Evolutionary conservation across 2,113 vertebrate genomes (phyloP).

Genomic region (Aramus guarauna): DNA sequence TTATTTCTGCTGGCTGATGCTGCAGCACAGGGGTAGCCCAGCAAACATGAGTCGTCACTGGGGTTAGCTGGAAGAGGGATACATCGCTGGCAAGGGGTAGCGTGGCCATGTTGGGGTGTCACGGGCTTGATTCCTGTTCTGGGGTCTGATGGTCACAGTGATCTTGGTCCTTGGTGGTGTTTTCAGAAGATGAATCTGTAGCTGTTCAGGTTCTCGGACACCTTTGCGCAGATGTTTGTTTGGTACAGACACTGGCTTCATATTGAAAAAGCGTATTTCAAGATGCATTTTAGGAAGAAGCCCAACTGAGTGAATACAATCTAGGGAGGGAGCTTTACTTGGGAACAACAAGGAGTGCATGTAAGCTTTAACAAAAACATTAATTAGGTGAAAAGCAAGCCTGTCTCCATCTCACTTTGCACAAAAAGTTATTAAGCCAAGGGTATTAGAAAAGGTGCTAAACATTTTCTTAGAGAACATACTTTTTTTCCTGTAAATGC

Average conservation of each 20-base stretch:
- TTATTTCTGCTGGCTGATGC: neutral
- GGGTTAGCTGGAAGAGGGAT: neutral
- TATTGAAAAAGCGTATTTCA: neutral
- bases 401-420: neutral
- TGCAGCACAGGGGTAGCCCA: neutral
- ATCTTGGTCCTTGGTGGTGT: neutral
- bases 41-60: neutral
- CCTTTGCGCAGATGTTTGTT: neutral
- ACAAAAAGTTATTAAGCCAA: neutral
- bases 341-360: neutral
- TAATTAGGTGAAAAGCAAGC: neutral
- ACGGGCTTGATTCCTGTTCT: neutral
- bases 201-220: neutral
- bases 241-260: neutral
- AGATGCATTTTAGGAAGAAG: neutral
- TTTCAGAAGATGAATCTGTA: neutral
- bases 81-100: fast-evolving
- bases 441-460: neutral
- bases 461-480: neutral
- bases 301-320: neutral
- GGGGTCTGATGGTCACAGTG: neutral
- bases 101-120: neutral
- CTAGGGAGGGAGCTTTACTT: neutral
- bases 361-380: neutral
- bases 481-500: neutral